These are phyloP conservation scores for Bujurquina vittata DNA, from an alignment of 2,113 vertebrate species.

Conservation along the genomic window DNA sequence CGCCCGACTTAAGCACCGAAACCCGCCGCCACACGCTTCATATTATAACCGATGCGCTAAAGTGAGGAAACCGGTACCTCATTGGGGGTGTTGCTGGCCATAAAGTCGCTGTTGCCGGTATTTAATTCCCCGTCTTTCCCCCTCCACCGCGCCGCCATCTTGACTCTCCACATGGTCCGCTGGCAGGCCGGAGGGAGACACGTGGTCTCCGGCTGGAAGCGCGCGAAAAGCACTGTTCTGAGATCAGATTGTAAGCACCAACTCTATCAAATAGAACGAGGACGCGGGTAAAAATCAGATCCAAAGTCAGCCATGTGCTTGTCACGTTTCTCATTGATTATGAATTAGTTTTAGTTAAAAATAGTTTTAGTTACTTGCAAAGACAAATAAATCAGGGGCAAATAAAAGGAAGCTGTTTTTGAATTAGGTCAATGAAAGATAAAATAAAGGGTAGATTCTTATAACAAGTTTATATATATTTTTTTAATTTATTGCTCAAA, in stretches of 20 bases:
- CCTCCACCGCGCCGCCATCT: slow-evolving; percentile 81
- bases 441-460: not conserved
- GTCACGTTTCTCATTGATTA: not conserved
- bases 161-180: slow-evolving; percentile 73
- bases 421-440: not conserved
- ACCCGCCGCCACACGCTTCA: rapidly evolving
- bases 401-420: not conserved
- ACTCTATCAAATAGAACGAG: rapidly evolving
- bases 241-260: slow-evolving; percentile 13
- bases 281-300: not conserved
- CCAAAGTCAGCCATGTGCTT: not conserved
- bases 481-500: not conserved
- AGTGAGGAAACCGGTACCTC: slow-evolving; percentile 54
- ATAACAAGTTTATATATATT: rapidly evolving
- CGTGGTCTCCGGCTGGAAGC: slow-evolving; percentile 61
- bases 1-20: not conserved
- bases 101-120: slow-evolving; percentile 52
- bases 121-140: slow-evolving; percentile 63
- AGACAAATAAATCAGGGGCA: not conserved
- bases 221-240: slow-evolving; percentile 6
- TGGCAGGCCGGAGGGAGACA: slow-evolving; percentile 60
- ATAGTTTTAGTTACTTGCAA: not conserved
- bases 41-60: not conserved
- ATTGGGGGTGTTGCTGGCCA: not conserved
- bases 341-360: not conserved